phyloP scores from a whole-genome alignment of 2,113 vertebrate species.

The Picathartes gymnocephalus region DNA sequence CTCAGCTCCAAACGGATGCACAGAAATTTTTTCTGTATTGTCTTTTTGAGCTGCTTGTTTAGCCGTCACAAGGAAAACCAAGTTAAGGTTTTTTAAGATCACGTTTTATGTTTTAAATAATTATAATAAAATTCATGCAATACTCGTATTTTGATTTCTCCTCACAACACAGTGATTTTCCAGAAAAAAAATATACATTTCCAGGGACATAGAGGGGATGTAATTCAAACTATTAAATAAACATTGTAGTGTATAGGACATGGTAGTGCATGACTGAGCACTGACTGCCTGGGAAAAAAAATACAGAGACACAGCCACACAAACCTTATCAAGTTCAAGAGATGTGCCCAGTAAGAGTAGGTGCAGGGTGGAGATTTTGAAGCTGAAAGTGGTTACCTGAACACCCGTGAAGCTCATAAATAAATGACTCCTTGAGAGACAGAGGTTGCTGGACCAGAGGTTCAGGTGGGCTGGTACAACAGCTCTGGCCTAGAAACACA shows the following conservation, averaged over 20 bases:
- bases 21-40: background rate
- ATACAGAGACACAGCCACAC: background rate
- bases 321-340: background rate
- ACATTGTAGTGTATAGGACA: background rate
- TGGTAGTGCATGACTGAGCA: background rate
- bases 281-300: background rate
- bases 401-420: background rate
- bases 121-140: background rate
- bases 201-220: background rate
- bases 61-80: fast-evolving
- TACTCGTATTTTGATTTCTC: background rate
- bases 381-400: background rate
- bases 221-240: background rate
- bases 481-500: background rate
- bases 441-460: background rate
- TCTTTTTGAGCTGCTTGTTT: background rate
- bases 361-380: background rate
- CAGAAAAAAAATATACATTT: background rate
- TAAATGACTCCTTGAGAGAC: background rate
- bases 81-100: background rate
- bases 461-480: background rate
- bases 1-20: background rate
- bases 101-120: background rate
- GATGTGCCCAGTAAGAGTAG: background rate
- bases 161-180: background rate